Evolutionary conservation across 2,888 invertebrate species (phyloP).

Genomic region (Folsomia candida): DNA sequence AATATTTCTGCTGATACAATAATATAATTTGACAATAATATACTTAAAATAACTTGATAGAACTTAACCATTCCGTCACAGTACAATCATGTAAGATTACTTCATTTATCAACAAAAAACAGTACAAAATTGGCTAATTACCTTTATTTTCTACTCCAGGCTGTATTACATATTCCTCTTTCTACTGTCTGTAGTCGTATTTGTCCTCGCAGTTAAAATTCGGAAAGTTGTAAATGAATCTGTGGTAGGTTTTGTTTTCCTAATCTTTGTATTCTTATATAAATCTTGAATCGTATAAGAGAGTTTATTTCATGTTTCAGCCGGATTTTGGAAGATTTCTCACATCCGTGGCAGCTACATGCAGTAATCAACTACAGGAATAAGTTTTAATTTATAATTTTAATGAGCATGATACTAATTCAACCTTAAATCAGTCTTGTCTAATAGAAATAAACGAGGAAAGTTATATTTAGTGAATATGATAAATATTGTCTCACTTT

Average conservation of each 20-base stretch:
- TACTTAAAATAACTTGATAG: too few species aligned
- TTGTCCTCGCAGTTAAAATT: neutral
- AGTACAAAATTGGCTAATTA: too few species aligned
- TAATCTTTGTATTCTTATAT: neutral
- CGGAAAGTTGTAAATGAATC: neutral
- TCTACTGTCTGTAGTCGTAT: neutral
- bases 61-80: too few species aligned
- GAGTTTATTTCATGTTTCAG: neutral
- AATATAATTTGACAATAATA: too few species aligned
- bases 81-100: too few species aligned
- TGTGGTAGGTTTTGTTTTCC: neutral
- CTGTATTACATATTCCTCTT: neutral
- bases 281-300: neutral
- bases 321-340: slow-evolving; percentile 16
- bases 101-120: too few species aligned
- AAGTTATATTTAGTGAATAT: too few species aligned
- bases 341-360: slow-evolving; percentile 4
- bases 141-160: too few species aligned
- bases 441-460: neutral
- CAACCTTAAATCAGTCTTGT: neutral
- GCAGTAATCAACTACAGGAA: slow-evolving; percentile 3
- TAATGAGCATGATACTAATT: neutral
- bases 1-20: too few species aligned
- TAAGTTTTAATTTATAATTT: neutral
- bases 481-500: too few species aligned